Percentiles rank a stretch among this genome's conserved stretches.
phyloP scores from a whole-genome alignment of 2,113 vertebrate species.

The Chionodraco myersi region DNA sequence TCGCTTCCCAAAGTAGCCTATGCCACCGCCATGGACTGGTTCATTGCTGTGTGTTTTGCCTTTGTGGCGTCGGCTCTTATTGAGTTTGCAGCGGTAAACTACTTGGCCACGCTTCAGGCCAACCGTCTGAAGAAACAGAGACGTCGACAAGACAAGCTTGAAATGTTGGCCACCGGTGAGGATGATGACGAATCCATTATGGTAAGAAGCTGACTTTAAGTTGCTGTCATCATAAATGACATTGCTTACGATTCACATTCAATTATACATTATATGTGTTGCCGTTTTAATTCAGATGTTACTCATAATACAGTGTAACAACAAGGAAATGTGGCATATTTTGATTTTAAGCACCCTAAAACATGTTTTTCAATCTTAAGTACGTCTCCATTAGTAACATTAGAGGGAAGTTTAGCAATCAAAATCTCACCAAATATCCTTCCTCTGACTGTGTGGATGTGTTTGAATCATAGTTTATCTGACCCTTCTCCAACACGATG shows the following conservation, averaged over 20 bases:
- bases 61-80: constrained; percentile 95
- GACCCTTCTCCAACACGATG: not conserved
- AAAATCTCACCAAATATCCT: not conserved
- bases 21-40: constrained; percentile 97
- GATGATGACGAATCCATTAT: constrained; percentile 78
- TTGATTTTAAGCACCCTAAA: not conserved
- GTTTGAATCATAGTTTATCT: not conserved
- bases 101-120: constrained; percentile 91
- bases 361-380: not conserved
- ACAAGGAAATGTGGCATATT: not conserved
- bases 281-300: not conserved
- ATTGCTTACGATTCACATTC: not conserved
- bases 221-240: not conserved
- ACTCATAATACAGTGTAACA: not conserved
- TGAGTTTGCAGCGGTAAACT: constrained; percentile 97
- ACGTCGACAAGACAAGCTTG: constrained; percentile 81
- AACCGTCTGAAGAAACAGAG: constrained; percentile 83
- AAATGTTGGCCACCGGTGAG: constrained; percentile 69
- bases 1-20: constrained; percentile 96
- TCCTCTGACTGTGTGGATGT: not conserved
- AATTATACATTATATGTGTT: not conserved
- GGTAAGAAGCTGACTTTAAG: constrained; percentile 80
- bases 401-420: not conserved
- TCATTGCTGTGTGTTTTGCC: constrained; percentile 95
- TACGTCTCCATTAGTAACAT: not conserved